Evolutionary conservation across 2,113 vertebrate genomes (phyloP).

Genomic region (Podarcis muralis): DNA sequence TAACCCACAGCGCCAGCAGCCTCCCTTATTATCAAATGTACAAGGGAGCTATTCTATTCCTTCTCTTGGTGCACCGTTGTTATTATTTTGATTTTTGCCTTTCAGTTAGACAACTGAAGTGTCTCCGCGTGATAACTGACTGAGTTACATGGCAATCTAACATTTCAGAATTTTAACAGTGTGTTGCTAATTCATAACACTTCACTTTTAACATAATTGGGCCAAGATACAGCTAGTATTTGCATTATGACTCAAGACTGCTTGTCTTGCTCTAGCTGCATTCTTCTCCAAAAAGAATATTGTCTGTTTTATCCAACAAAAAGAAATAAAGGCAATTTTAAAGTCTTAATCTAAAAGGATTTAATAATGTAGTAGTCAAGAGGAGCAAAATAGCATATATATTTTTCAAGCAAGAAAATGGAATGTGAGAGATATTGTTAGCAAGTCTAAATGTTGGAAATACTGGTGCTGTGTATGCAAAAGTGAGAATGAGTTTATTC

Average conservation of each 20-base stretch:
- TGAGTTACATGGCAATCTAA: not conserved
- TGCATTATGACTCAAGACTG: not conserved
- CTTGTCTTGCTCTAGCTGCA: not conserved
- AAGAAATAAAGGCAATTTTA: too few relatives aligned
- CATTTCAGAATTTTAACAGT: not conserved
- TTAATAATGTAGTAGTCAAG: not conserved
- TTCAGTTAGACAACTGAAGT: accelerated
- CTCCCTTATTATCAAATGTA: too few relatives aligned
- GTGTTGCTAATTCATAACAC: not conserved
- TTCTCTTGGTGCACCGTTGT: too few relatives aligned
- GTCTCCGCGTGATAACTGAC: not conserved
- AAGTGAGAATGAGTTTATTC: not conserved
- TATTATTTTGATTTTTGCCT: not conserved
- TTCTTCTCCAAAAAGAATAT: not conserved
- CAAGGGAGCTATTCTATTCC: too few relatives aligned
- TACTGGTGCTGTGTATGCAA: not conserved
- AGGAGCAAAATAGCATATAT: too few relatives aligned
- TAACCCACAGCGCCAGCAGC: too few relatives aligned
- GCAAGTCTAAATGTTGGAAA: not conserved
- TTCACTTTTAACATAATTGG: not conserved
- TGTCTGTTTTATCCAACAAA: not conserved
- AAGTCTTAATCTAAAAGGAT: not conserved
- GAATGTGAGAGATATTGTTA: too few relatives aligned
- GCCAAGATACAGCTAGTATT: not conserved
- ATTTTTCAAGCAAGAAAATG: too few relatives aligned